Percentiles rank a stretch among this genome's conserved stretches.
Conservation (phyloP, 2,797 vertebrate genomes). For the Anguilla megastoma region DNA sequence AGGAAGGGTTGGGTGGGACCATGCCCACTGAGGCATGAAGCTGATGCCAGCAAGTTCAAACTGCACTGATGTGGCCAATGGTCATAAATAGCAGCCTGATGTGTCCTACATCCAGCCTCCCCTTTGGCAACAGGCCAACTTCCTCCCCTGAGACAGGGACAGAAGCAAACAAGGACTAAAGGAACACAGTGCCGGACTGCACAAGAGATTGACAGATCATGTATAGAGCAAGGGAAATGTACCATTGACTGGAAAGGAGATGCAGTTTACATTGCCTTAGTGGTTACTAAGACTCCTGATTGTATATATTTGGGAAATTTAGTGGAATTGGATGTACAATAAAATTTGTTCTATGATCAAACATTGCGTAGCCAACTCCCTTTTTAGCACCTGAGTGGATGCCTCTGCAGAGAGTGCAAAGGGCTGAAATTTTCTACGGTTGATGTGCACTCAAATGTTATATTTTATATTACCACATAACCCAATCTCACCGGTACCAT, state of each 20-base stretch:
- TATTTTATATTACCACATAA: not conserved
- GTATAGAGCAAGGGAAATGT: not conserved
- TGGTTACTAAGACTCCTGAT: not conserved
- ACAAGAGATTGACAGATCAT: not conserved
- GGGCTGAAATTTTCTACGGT: not conserved
- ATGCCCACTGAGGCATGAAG: not conserved
- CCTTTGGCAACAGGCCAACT: not conserved
- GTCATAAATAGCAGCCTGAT: slow-evolving; percentile 31
- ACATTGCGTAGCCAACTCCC: not conserved
- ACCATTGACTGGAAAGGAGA: not conserved
- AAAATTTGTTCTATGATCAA: not conserved
- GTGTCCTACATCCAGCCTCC: slow-evolving; percentile 38
- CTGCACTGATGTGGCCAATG: slow-evolving; percentile 8
- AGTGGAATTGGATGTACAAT: not conserved
- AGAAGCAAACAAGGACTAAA: slow-evolving; percentile 33
- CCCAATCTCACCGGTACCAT: no score
- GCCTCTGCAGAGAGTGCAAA: not conserved
- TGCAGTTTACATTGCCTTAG: not conserved
- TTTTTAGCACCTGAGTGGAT: not conserved
- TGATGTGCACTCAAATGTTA: not conserved
- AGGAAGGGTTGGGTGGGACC: not conserved
- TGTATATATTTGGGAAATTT: not conserved
- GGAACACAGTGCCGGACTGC: slow-evolving; percentile 8
- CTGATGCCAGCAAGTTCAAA: slow-evolving; percentile 3
- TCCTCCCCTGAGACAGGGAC: slow-evolving; percentile 28